Evolutionary conservation across 2,888 invertebrate species (phyloP), one percentile per base, ranked within the genome.

Genomic region (Aelia acuminata): DNA sequence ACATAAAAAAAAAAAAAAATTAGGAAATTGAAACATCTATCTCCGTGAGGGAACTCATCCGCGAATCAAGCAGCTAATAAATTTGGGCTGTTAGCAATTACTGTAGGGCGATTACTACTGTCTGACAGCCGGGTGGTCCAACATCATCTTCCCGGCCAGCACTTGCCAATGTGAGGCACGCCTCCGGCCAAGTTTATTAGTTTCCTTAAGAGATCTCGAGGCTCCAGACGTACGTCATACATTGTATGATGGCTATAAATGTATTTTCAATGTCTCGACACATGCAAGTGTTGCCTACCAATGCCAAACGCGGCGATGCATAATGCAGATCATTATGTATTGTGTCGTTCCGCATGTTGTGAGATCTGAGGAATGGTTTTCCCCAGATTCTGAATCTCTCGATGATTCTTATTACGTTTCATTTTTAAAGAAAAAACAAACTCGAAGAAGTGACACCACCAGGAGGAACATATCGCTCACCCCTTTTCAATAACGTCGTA

Each of bases 81-180:
- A 80, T 80, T n/a, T 39, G 22, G 39, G 43, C 22, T 80, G 80
- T 80, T 80, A 43, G 43, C 10, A 43, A 43, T 39, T 43, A 80
- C 39, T 43, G 43, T n/a, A 3, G 80, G 13, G 0, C 22, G 39
- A 22, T 80, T 80, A 80, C 80, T 80, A 43, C 43, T 43, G 80
- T 0, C 80, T 80, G 39, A n/a, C 80, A n/a, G 11, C 39, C 80
- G 80, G 80, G 80, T 80, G 80, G 80, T 80, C 80, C 80, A 53
- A 35, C 70, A 35, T 70, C 70, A 35, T 70, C 70, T 35, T 70
- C 35, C 10, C 22, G 13, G 7, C 10, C 22, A 11, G 5, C 39
- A 22, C 80, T 80, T 80, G 80, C 80, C 80, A 80, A 80, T 80
- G 80, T 80, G 18, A 80, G n/a, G 80, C 80, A 80, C 80, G 80